Conservation (phyloP, 2,888 invertebrate genomes). For the Oconnorella tubifera region DNA sequence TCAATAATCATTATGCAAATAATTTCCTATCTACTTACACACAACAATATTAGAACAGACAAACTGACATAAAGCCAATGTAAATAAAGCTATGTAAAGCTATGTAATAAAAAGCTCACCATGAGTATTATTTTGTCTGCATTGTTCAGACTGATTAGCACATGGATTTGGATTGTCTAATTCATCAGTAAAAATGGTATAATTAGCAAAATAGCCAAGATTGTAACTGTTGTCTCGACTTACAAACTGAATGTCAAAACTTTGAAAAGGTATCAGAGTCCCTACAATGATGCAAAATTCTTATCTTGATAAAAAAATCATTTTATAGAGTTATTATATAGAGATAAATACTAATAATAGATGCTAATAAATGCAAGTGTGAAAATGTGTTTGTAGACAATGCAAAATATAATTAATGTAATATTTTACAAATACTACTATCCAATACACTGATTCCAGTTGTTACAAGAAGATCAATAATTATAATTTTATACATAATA, state of each 20-base stretch:
- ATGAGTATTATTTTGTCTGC: too few relatives aligned
- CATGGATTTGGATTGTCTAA: not conserved
- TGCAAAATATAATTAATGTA: not conserved
- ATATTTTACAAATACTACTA: not conserved
- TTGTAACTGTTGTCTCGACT: not conserved
- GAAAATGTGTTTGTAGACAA: not conserved
- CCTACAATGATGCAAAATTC: not conserved
- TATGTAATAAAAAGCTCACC: too few relatives aligned
- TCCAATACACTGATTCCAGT: not conserved
- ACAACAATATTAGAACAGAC: too few relatives aligned
- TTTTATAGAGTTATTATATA: too few relatives aligned
- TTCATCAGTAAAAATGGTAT: not conserved
- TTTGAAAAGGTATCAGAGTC: not conserved
- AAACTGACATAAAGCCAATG: too few relatives aligned
- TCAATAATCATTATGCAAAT: too few relatives aligned
- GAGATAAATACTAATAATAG: not conserved
- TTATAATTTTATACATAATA: too few relatives aligned
- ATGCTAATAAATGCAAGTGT: not conserved
- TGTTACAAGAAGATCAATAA: too few relatives aligned
- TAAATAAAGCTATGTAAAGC: too few relatives aligned
- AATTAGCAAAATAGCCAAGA: slow-evolving; percentile 12
- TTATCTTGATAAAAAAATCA: not conserved
- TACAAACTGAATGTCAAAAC: slow-evolving; percentile 10
- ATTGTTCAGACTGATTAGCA: too few relatives aligned
- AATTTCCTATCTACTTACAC: too few relatives aligned